Evolutionary conservation across 2,113 vertebrate species (phyloP).

Genomic region (Labeo rohita): DNA sequence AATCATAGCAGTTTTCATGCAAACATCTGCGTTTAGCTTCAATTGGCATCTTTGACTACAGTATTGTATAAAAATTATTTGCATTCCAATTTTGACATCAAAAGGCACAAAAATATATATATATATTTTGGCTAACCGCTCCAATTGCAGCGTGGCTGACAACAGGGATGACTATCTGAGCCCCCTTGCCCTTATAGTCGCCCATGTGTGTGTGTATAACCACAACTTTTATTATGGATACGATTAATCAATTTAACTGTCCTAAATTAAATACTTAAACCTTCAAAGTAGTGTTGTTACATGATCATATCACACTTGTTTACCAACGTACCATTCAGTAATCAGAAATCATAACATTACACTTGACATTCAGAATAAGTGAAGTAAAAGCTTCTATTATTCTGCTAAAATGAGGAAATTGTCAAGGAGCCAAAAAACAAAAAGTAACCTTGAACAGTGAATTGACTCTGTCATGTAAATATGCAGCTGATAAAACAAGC

Average conservation of each 20-base stretch:
- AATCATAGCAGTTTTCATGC: no score
- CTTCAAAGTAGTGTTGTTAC: neutral
- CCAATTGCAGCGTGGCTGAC: no score
- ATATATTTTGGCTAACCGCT: no score
- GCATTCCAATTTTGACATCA: no score
- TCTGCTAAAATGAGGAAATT: neutral
- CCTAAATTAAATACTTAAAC: neutral
- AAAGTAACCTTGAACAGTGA: constrained; percentile 11
- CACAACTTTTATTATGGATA: neutral
- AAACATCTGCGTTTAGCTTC: no score
- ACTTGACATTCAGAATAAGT: neutral
- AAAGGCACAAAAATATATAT: no score
- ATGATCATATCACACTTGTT: neutral
- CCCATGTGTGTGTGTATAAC: no score
- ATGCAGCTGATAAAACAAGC: constrained; percentile 25
- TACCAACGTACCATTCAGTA: neutral
- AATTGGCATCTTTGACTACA: no score
- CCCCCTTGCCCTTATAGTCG: no score
- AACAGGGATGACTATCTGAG: no score
- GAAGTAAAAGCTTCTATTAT: neutral
- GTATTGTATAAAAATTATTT: no score
- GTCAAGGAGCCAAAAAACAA: neutral
- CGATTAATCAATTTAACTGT: neutral
- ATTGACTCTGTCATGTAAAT: neutral
- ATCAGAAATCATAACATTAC: neutral